A percentile compares a stretch with the other conserved stretches of the same genome.
These are phyloP conservation scores for Arizona elegans DNA, from an alignment of 2,113 vertebrate species.

Conservation along the genomic window DNA sequence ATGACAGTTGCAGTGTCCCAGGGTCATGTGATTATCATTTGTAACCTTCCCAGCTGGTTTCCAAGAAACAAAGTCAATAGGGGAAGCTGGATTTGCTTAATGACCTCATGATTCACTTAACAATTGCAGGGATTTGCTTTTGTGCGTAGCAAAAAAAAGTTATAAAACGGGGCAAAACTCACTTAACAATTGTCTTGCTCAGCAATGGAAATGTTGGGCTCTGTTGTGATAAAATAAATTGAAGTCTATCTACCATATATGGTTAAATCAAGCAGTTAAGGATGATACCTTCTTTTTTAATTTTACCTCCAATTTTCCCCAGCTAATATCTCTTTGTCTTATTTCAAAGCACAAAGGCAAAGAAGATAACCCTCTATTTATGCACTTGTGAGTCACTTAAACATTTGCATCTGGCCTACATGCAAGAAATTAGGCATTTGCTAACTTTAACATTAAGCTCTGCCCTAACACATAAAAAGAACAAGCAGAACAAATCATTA, in stretches of 20 bases:
- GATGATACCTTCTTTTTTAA: background rate
- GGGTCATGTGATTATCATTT: background rate
- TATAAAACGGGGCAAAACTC: background rate
- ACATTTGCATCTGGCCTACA: background rate
- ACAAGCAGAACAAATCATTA: constrained; percentile 12
- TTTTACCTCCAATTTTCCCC: too few species aligned
- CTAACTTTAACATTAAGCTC: background rate
- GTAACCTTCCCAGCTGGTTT: background rate
- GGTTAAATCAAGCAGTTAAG: background rate
- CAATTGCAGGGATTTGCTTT: background rate
- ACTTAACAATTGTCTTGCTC: background rate
- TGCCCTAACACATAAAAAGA: constrained; percentile 1
- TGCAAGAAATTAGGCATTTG: background rate
- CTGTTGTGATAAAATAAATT: background rate
- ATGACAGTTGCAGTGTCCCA: background rate
- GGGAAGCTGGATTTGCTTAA: background rate
- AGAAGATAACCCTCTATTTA: background rate
- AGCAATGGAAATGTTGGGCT: background rate
- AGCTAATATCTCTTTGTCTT: background rate
- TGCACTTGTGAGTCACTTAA: background rate
- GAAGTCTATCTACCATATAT: background rate
- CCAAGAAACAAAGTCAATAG: background rate
- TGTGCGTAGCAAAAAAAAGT: background rate
- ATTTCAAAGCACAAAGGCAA: background rate
- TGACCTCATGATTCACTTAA: background rate